Conservation (phyloP, 2,888 invertebrate species). For the Malthinus seriepunctatus region DNA sequence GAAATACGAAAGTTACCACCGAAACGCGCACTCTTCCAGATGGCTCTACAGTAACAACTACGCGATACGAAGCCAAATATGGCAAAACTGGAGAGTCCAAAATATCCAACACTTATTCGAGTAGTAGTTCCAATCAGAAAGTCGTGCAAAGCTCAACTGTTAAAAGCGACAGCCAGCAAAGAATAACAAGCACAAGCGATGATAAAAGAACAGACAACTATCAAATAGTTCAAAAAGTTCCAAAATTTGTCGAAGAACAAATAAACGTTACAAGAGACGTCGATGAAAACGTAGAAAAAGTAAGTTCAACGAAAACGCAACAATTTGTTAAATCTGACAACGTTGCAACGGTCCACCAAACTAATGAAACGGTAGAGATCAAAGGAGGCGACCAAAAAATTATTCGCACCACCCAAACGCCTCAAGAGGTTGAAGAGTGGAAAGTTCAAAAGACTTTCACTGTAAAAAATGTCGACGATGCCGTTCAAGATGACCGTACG, state of each 20-base stretch:
- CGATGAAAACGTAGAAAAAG: background rate
- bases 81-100: conserved; percentile 19
- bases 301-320: no score
- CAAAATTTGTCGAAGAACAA: background rate
- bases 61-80: conserved; percentile 64
- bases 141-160: conserved; percentile 3
- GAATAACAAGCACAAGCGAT: background rate
- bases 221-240: background rate
- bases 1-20: conserved; percentile 67
- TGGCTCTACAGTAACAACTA: conserved; percentile 70
- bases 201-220: background rate
- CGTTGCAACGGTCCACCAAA: no score
- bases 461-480: no score
- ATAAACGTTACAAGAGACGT: background rate
- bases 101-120: conserved; percentile 13
- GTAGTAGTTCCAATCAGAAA: background rate
- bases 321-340: no score
- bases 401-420: no score
- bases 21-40: conserved; percentile 70
- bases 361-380: no score
- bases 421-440: no score
- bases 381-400: no score
- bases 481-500: no score
- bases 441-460: no score
- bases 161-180: conserved; percentile 18